These are phyloP conservation scores for Dryobota labecula DNA, from an alignment of 2,888 invertebrate species.

Conservation along the genomic window DNA sequence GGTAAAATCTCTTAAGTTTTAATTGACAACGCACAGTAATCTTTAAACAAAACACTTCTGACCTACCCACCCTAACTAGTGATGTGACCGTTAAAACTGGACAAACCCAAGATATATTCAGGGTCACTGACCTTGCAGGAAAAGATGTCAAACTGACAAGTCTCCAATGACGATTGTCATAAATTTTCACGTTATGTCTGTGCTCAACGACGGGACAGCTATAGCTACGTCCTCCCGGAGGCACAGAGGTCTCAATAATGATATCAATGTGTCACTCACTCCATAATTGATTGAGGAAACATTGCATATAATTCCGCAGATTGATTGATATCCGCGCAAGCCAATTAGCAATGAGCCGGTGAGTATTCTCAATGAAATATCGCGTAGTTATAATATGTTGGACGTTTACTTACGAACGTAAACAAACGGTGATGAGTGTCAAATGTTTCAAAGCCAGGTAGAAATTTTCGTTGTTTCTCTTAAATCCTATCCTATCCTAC, in stretches of 20 bases:
- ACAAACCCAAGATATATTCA: conserved; percentile 5
- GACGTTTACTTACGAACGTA: background rate
- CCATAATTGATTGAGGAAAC: conserved; percentile 38
- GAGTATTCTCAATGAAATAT: conserved; percentile 12
- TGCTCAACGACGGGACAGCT: background rate
- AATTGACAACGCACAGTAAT: background rate
- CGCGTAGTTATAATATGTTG: background rate
- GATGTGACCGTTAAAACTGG: conserved; percentile 8
- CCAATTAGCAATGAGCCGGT: conserved; percentile 29
- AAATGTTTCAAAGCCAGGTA: background rate
- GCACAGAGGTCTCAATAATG: conserved; percentile 17
- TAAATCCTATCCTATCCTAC: too few relatives aligned
- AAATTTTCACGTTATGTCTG: conserved; percentile 32
- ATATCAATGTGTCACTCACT: conserved; percentile 27
- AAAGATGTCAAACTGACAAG: conserved; percentile 13
- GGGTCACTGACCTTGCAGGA: conserved; percentile 10
- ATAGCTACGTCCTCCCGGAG: conserved; percentile 3
- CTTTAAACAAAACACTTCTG: conserved; percentile 3
- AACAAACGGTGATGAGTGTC: background rate
- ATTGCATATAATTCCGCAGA: conserved; percentile 26
- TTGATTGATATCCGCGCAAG: conserved; percentile 20
- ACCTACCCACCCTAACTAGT: background rate
- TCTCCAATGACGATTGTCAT: conserved; percentile 26
- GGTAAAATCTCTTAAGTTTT: background rate
- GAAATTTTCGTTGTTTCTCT: background rate